phyloP scores from a whole-genome alignment of 2,113 vertebrate species.

The Raja brachyura region DNA sequence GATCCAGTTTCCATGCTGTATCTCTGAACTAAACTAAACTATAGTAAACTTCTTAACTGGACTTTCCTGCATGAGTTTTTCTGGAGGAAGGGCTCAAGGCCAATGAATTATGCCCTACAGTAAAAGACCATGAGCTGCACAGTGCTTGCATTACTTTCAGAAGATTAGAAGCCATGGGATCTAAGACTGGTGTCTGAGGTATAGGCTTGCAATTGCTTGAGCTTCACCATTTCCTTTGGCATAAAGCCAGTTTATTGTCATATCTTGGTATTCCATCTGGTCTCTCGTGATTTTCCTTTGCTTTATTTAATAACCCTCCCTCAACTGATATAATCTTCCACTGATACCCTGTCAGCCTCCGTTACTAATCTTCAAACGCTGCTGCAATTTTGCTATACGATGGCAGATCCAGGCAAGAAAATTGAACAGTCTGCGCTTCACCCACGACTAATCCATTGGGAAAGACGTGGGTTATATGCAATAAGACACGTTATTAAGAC shows the following conservation, averaged over 20 bases:
- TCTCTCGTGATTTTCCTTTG: background rate
- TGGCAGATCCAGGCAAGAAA: background rate
- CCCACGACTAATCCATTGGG: background rate
- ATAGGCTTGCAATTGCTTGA: background rate
- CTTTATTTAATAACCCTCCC: background rate
- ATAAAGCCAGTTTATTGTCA: background rate
- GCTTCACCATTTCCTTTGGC: background rate
- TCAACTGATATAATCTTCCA: background rate
- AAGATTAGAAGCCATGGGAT: background rate
- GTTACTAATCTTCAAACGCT: background rate
- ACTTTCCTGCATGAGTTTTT: too few species aligned
- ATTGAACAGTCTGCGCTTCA: background rate
- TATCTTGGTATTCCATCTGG: background rate
- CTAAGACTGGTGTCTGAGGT: background rate
- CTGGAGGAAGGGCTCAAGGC: too few species aligned
- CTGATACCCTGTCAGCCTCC: background rate
- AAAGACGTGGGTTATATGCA: background rate
- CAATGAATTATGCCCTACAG: too few species aligned
- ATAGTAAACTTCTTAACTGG: too few species aligned
- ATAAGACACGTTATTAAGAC: slow-evolving; percentile 20
- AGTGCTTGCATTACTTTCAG: background rate
- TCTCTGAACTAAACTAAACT: too few species aligned
- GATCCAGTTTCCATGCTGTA: too few species aligned
- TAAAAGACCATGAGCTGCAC: too few species aligned
- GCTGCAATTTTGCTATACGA: background rate